These are phyloP conservation scores for Lamellibrachia luymesi DNA, from an alignment of 1,140 invertebrate species.

Conservation along the genomic window DNA sequence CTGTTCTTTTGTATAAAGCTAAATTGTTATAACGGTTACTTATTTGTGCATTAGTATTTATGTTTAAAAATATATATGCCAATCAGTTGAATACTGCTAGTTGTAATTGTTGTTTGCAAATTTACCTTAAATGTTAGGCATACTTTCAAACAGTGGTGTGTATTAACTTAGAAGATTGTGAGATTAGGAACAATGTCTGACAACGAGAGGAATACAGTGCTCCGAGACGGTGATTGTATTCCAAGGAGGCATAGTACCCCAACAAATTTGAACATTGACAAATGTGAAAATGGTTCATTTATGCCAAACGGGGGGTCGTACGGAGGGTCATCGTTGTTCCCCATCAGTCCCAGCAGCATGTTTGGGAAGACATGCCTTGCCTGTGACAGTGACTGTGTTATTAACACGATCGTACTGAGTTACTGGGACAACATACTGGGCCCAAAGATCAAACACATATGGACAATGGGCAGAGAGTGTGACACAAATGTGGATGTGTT, in stretches of 20 bases:
- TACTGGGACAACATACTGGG: conserved; percentile 51
- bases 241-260: not conserved
- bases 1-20: not conserved
- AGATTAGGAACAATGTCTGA: not conserved
- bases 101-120: not conserved
- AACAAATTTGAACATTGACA: not conserved
- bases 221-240: not conserved
- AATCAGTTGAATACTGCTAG: not conserved
- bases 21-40: not conserved
- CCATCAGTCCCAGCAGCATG: conserved; percentile 40
- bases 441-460: conserved; percentile 43
- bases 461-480: conserved; percentile 34
- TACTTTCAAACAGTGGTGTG: not conserved
- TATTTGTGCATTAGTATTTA: not conserved
- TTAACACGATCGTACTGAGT: conserved; percentile 39
- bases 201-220: not conserved
- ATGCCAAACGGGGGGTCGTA: not conserved
- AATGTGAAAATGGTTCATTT: not conserved
- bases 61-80: not conserved
- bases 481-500: conserved; percentile 31
- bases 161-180: not conserved
- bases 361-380: conserved; percentile 35
- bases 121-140: not conserved
- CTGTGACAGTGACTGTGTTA: conserved; percentile 32
- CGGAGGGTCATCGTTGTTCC: conserved; percentile 23